Evolutionary conservation across 2,888 invertebrate genomes (phyloP), one percentile per base, ranked within the genome.

Genomic region (Dolichomitus sp.): DNA sequence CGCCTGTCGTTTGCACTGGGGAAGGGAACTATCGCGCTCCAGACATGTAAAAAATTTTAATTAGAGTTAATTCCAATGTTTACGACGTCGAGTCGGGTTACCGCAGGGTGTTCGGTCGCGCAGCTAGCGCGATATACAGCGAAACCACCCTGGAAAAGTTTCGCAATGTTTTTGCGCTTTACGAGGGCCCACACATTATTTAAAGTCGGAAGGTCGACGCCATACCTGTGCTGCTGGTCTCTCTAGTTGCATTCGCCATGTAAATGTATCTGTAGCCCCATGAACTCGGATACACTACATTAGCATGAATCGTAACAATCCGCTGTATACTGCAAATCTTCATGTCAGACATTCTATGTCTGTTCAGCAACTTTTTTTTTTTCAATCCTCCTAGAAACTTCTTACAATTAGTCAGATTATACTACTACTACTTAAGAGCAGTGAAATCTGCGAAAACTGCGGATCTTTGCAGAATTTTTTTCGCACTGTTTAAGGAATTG

Each of bases 61-160:
- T 86, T 86, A 83, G 79, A 81, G 82, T 84, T 81, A 85, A 86
- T 84, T 83, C 79, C 82, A 40, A 85, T 85, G 81, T 85, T 86
- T 85, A 85, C 84, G 85, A 83, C 45, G 76, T 27, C 50, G 27
- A 54, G 4, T 48, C 17, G 50, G 42, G 69, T 66, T 72, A 65
- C 72, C 57, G 33, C 63, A 27, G 42, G 57, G 45, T 7, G 33
- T 50, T 45, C 66, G n/a, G 59, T 23, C 45, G 23, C 50, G 59
- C 23, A 19, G 42, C 27, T 40, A 9, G 37, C 61, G 54, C 48
- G 48, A 30, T 59, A 63, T 70, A 73, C 69, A 27, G 57, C 52
- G 40, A 59, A 65, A 74, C 77, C 52, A 73, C 70, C 70, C 42
- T 75, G 70, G 30, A 59, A 74, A 85, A 85, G 74, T 85, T 85